Conservation (phyloP, 2,797 vertebrate species). For the Diglossa cyanea region DNA sequence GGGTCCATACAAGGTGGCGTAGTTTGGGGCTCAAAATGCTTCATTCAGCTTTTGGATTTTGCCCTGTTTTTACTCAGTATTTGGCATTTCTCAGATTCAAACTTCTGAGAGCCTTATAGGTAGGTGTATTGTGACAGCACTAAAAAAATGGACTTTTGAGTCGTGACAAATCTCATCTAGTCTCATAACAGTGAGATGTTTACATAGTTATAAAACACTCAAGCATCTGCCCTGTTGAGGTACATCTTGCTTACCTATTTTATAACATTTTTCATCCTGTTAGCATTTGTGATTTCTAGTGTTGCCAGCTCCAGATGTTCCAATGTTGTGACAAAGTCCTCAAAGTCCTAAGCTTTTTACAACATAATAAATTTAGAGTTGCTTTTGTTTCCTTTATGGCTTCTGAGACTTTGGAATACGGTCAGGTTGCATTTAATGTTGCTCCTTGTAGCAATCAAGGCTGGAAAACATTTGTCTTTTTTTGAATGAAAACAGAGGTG, state of each 20-base stretch:
- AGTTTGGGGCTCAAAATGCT: not conserved
- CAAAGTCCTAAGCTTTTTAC: not conserved
- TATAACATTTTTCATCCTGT: not conserved
- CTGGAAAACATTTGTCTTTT: not conserved
- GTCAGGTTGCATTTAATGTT: not conserved
- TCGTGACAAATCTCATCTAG: not conserved
- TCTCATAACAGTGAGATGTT: not conserved
- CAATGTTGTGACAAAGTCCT: not conserved
- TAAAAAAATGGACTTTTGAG: not conserved
- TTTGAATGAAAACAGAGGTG: not conserved
- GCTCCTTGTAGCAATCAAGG: not conserved
- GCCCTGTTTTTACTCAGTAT: not conserved
- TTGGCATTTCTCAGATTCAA: not conserved
- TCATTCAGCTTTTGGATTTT: not conserved
- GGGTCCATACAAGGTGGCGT: fast-evolving
- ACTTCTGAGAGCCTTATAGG: not conserved
- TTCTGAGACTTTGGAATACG: not conserved
- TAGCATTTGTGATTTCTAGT: not conserved
- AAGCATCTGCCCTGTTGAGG: not conserved
- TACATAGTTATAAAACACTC: not conserved
- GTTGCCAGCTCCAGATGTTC: not conserved
- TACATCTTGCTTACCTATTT: not conserved
- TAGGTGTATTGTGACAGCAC: not conserved
- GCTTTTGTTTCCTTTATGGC: not conserved
- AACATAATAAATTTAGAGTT: not conserved